Evolutionary conservation across 2,888 invertebrate genomes (phyloP).

Genomic region (Acanthosepion pharaonis): DNA sequence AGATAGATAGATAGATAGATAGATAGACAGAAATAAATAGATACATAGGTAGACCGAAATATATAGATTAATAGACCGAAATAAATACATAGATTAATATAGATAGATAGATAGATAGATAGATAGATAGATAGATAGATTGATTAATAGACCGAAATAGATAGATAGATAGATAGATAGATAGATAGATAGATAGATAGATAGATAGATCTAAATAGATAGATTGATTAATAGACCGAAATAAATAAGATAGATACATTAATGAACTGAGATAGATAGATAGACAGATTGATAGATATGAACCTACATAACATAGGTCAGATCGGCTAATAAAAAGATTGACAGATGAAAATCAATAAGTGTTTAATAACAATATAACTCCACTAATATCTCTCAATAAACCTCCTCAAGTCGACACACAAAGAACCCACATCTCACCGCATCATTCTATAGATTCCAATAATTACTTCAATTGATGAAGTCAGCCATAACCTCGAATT

Average conservation of each 20-base stretch:
- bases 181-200: background rate
- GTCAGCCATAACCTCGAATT: background rate
- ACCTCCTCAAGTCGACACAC: background rate
- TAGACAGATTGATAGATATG: background rate
- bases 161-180: background rate
- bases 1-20: too few relatives aligned
- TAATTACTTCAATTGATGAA: slow-evolving; percentile 6
- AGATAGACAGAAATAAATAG: too few relatives aligned
- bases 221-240: background rate
- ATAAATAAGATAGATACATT: background rate
- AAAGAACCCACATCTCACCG: background rate
- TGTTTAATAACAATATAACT: slow-evolving; percentile 23
- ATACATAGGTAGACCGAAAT: too few relatives aligned
- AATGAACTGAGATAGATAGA: background rate
- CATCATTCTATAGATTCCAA: background rate
- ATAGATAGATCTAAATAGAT: too few relatives aligned
- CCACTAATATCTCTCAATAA: background rate
- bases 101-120: too few relatives aligned
- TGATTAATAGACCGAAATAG: too few relatives aligned
- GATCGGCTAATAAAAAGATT: background rate
- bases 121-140: too few relatives aligned
- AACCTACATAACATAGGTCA: background rate
- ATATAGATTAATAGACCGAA: too few relatives aligned
- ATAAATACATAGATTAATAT: too few relatives aligned
- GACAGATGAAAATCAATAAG: background rate